phyloP scores from a whole-genome alignment of 2,113 vertebrate genomes.

The Rhinoptilus africanus region DNA sequence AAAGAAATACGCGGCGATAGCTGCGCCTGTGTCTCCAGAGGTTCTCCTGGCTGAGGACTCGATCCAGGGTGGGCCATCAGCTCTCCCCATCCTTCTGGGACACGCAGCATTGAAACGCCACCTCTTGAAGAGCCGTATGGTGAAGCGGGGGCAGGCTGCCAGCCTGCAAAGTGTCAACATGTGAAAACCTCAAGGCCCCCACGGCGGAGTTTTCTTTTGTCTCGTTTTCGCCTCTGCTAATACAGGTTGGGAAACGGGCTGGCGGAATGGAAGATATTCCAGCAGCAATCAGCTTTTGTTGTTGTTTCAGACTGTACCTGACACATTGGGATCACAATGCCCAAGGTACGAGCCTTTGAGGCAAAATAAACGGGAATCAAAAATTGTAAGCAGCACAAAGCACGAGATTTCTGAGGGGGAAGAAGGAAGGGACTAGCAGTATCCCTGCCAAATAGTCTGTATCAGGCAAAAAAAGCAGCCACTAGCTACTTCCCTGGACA shows the following conservation, averaged over 20 bases:
- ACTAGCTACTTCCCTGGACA: not conserved
- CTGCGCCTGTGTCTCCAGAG: not conserved
- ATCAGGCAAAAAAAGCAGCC: not conserved
- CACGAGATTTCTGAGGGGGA: not conserved
- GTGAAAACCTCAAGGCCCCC: not conserved
- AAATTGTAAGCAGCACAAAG: not conserved
- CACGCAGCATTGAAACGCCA: not conserved
- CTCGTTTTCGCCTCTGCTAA: not conserved
- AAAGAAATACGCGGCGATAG: not conserved
- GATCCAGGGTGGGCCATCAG: not conserved
- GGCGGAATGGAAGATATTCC: not conserved
- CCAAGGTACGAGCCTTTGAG: accelerated
- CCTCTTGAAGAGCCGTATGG: not conserved
- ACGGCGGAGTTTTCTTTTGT: not conserved
- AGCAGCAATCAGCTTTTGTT: not conserved
- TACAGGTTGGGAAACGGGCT: not conserved
- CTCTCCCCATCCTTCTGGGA: not conserved
- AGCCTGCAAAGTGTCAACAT: not conserved
- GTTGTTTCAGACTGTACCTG: not conserved
- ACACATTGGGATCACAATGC: accelerated
- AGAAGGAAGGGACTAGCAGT: not conserved
- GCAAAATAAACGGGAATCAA: not conserved
- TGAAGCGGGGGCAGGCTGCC: not conserved
- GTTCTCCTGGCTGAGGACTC: not conserved
- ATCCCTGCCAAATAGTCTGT: not conserved